Base-by-base conservation (phyloP, 1,140 invertebrate genomes). In the Caenorhabditis tropicalis region DNA sequence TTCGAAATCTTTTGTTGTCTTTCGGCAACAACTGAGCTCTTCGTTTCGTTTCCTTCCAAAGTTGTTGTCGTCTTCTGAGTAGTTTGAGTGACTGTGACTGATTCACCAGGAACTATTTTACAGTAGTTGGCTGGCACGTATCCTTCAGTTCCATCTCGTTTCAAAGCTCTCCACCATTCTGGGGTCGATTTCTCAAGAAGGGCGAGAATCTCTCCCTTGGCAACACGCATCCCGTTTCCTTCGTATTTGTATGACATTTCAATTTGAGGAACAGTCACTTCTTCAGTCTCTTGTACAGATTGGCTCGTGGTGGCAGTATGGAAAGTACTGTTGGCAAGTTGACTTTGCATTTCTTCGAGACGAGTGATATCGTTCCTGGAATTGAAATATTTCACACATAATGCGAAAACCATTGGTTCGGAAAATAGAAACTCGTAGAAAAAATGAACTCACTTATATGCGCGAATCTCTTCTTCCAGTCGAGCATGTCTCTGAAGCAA, bases 41-140 rank as follows among this genome's bases (percentile, higher is more conserved):
- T 53, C 51, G 48, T 56, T 49, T 24, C 84, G 83, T 89, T 89
- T 33, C 65, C 65, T 74, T 74, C 65, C 12, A 74, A 7, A 88
- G 90, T 87, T 10, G 89, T 87, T 36, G 89, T 88, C 12, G 87
- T 88, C 19, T 89, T 89, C 16, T 58, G 36, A 16, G 51, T 56
- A n/a, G 39, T 83, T 82, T 92, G 92, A 19, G 88, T 92, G 9
- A 92, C 95, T 0, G 94, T 94, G 7, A 96, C 94, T 84, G 1
- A 89, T 96, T 95, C 0, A 96, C 95, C 87, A 96, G 96, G 82
- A 58, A 98, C 94, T 92, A 98, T 96, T 33, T 95, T 94, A 0
- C 99, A 96, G 92, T 99, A 99, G 92, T 98, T 98, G 0, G 96
- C 96, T 0, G 98, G 98, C 1, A 98, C 96, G 92, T 98, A 99